Percentiles rank a stretch among this genome's conserved stretches.
phyloP scores from a whole-genome alignment of 2,797 vertebrate genomes.

The Mionectes olivaceus region DNA sequence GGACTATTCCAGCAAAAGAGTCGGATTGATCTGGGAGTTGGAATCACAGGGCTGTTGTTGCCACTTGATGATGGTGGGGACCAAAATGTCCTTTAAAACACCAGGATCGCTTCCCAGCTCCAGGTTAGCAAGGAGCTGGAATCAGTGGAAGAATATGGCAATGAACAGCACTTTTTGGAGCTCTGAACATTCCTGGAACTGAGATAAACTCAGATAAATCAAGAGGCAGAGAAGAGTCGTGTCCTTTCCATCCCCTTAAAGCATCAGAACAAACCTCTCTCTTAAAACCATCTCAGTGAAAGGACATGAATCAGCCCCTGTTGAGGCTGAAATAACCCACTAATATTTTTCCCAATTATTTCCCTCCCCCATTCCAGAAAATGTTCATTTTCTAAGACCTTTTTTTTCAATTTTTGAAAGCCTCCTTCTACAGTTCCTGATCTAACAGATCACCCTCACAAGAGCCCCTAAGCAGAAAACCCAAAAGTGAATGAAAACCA shows the following conservation, averaged over 20 bases:
- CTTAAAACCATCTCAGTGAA: not conserved
- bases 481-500: not conserved
- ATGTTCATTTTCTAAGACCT: not conserved
- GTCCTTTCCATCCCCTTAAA: not conserved
- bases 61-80: accelerated
- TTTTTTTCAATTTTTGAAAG: not conserved
- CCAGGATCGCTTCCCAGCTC: not conserved
- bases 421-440: not conserved
- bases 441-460: not conserved
- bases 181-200: not conserved
- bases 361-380: not conserved
- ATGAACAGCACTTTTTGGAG: not conserved
- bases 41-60: not conserved
- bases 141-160: not conserved
- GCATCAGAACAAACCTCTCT: not conserved
- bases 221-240: not conserved
- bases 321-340: not conserved
- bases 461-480: not conserved
- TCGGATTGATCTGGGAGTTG: not conserved
- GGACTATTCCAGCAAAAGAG: not conserved
- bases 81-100: not conserved
- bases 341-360: not conserved
- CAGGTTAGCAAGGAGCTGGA: not conserved
- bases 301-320: not conserved
- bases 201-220: not conserved